Conservation (phyloP, 2,797 vertebrate genomes). For the Silurus lanzhouensis region DNA sequence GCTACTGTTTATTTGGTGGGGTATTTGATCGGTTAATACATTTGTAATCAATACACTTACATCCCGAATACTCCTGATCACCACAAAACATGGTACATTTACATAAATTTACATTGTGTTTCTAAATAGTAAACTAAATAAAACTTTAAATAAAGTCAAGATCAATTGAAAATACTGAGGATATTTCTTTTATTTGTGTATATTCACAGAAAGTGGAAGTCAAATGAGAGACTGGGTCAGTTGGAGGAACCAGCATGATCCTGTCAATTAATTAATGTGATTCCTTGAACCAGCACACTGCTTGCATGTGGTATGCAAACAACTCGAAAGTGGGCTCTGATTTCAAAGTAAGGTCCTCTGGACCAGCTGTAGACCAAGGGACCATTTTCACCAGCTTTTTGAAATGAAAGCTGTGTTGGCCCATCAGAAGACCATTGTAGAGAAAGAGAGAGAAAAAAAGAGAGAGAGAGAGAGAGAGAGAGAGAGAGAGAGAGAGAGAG, state of each 20-base stretch:
- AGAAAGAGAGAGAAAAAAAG: conserved; percentile 50
- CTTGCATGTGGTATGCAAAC: conserved; percentile 72
- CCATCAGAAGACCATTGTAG: conserved; percentile 69
- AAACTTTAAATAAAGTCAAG: background rate
- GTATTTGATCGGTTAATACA: background rate
- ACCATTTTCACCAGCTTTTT: conserved; percentile 75
- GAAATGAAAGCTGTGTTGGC: conserved; percentile 80
- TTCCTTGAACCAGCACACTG: conserved; percentile 63
- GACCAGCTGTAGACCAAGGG: conserved; percentile 80
- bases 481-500: conserved; percentile 57
- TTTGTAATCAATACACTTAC: background rate
- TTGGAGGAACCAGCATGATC: conserved; percentile 51
- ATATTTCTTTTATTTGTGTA: background rate
- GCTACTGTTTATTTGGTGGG: conserved; percentile 20
- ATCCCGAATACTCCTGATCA: background rate
- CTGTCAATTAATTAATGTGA: conserved; percentile 74
- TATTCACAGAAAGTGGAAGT: conserved; percentile 11
- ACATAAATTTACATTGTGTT: background rate
- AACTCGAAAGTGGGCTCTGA: conserved; percentile 70
- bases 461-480: conserved; percentile 57
- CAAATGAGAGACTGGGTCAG: conserved; percentile 48
- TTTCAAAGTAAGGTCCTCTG: conserved; percentile 84
- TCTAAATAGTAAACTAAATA: too few species aligned
- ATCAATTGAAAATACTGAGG: background rate
- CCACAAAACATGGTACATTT: background rate